Base-by-base conservation (phyloP, 1,140 invertebrate genomes). In the Neodiprion virginianus region DNA sequence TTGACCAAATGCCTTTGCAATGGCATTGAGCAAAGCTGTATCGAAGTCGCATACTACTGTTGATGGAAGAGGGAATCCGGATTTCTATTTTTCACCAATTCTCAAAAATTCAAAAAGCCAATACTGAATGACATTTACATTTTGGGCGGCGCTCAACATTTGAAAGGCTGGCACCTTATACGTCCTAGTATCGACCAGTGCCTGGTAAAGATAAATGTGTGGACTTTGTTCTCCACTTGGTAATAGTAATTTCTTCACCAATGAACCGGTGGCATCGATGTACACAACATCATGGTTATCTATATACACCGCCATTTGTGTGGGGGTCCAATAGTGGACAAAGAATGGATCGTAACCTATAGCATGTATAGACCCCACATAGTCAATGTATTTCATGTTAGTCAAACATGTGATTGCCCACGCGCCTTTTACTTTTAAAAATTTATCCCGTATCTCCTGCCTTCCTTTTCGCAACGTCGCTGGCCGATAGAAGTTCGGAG, bases 191-290 rank as follows among this genome's bases (percentile, higher is more conserved):
- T 69, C 8, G 1, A 10, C 47, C 0, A 73, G 28, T 7, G 68
- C 68, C 67, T 75, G 74, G 47, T 75, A 75, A n/a, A 75, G 67
- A 61, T 75, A 75, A 11, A 75, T 28, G 40, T 75, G 74, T 3
- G 74, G 49, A 53, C 12, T 69, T 9, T 67, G 61, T 72, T 75
- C 74, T 7, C 66, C 71, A 28, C 40, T 72, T 12, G 74, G 70
- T 17, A 21, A 8, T 3, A 21, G 67, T 4, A 75, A 5, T 50
- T 75, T 75, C 68, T 72, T 72, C 5, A 68, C 21, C 8, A 75
- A 2, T 9, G 74, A 75, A 7, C 74, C 71, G 5, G 70, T 75
- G 1, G n/a, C 74, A 61, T 75, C 71, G 14, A 75, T 49, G 17
- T 12, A 66, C 1, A 75, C 14, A 7, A 17, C 12, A 12, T 67